Evolutionary conservation across 2,888 invertebrate genomes (phyloP).

Genomic region (Calameuta pallipes): DNA sequence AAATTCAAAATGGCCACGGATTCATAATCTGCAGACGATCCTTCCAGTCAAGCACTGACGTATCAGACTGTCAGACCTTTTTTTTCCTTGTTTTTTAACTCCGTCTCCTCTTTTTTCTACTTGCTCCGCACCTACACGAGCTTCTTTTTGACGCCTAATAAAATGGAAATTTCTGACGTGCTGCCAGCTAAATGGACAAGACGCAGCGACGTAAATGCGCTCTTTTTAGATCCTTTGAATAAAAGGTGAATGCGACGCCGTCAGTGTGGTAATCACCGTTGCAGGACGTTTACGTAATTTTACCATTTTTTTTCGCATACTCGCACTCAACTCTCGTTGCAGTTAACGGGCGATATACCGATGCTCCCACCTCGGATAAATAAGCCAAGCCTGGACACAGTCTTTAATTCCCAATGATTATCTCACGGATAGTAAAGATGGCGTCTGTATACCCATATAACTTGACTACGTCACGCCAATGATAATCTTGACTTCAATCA

Average conservation of each 20-base stretch:
- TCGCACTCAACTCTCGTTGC: neutral
- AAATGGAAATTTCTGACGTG: neutral
- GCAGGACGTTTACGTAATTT: conserved; percentile 63
- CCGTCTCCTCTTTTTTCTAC: conserved; percentile 7
- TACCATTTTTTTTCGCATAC: conserved; percentile 33
- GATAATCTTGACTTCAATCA: neutral
- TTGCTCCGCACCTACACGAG: conserved; percentile 28
- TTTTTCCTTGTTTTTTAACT: conserved; percentile 1
- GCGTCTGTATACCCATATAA: neutral
- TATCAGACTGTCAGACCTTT: neutral
- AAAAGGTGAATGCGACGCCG: conserved; percentile 44
- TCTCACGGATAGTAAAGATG: neutral
- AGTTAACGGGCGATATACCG: neutral
- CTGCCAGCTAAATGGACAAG: neutral
- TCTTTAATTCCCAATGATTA: neutral
- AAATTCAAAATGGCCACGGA: neutral
- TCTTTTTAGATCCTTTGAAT: conserved; percentile 14
- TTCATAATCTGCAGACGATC: neutral
- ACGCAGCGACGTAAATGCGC: neutral
- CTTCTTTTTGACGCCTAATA: neutral
- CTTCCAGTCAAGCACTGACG: neutral
- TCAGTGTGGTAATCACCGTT: conserved; percentile 55
- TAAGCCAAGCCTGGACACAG: neutral
- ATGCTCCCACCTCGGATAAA: neutral
- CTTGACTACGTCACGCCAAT: neutral